phyloP scores from a whole-genome alignment of 2,797 vertebrate species.

The Varecia variegata region DNA sequence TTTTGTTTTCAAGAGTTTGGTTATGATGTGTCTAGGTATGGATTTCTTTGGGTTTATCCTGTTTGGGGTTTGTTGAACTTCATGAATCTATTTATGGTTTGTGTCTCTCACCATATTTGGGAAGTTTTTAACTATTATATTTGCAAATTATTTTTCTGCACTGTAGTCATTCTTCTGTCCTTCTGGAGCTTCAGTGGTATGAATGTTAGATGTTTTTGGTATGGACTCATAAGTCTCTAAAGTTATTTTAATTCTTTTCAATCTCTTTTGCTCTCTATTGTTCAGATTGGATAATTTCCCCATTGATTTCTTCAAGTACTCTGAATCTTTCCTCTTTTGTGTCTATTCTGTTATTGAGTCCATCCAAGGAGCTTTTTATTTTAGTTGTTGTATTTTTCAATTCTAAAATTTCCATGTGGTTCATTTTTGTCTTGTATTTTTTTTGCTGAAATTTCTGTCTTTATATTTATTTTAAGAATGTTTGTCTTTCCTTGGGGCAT shows the following conservation, averaged over 20 bases:
- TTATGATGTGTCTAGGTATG: not conserved
- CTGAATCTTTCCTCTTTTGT: not conserved
- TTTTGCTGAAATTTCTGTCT: not conserved
- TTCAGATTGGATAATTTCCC: not conserved
- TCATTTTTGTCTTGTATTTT: not conserved
- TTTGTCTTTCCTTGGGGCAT: not conserved
- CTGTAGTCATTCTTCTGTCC: not conserved
- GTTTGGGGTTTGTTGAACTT: not conserved
- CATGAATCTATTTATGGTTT: not conserved
- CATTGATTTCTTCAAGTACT: not conserved
- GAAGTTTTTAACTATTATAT: not conserved
- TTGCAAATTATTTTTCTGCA: not conserved
- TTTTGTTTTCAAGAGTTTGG: not conserved
- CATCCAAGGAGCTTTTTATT: not conserved
- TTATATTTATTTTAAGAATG: not conserved
- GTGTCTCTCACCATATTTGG: not conserved
- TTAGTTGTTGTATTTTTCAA: not conserved
- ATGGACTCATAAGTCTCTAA: not conserved
- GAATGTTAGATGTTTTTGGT: not conserved
- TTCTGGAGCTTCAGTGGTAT: not conserved
- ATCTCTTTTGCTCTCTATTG: not conserved
- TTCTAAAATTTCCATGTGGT: not conserved
- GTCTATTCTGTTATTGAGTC: not conserved
- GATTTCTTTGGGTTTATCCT: not conserved
- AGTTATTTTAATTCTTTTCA: not conserved